phyloP scores from a whole-genome alignment of 2,113 vertebrate genomes.

The Pica pica region DNA sequence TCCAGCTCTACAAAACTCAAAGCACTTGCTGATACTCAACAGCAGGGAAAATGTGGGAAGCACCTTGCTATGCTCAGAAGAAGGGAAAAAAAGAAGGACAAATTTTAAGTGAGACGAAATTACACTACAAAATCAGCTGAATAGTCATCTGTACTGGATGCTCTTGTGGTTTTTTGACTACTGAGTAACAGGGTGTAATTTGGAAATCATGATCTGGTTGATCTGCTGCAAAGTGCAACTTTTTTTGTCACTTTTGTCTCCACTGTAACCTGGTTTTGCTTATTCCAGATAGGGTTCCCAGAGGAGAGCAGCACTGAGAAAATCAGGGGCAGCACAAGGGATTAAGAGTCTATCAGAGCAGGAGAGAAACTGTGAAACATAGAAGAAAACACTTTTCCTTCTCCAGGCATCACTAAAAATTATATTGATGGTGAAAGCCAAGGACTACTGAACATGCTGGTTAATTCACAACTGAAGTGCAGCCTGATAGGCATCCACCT shows the following conservation, averaged over 20 bases:
- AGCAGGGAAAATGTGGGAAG: not conserved
- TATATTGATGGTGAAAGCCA: fast-evolving
- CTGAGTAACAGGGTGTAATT: not conserved
- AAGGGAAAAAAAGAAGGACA: not conserved
- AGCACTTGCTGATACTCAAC: not conserved
- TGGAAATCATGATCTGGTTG: not conserved
- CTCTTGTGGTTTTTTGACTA: not conserved
- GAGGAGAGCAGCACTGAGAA: not conserved
- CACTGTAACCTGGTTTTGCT: not conserved
- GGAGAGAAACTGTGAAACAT: not conserved
- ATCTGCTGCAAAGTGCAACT: not conserved
- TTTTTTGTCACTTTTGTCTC: not conserved
- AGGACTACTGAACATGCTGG: not conserved
- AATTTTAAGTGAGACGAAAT: not conserved
- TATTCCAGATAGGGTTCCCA: not conserved
- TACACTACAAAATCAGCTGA: not conserved
- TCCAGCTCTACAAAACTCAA: not conserved
- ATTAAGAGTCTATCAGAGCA: not conserved
- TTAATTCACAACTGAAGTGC: not conserved
- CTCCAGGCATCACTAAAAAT: not conserved
- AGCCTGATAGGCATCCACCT: not conserved
- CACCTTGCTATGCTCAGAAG: not conserved
- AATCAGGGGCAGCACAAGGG: not conserved
- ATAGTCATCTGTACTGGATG: not conserved
- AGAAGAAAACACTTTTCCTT: not conserved